phyloP scores from a whole-genome alignment of 2,888 invertebrate genomes.

The Leucophenga montana region DNA sequence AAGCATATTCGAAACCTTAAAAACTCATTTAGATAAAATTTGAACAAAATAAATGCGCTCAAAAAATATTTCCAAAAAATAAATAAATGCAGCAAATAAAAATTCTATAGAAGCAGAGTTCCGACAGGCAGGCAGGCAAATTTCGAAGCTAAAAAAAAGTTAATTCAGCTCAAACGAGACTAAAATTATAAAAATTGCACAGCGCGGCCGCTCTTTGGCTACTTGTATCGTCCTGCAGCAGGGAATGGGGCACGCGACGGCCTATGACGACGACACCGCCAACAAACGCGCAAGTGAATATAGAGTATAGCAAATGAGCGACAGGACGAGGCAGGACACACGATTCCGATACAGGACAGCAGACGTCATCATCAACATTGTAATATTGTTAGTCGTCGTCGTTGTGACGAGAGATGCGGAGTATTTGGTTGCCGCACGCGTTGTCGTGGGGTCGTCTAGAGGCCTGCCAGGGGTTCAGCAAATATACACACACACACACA shows the following conservation, averaged over 20 bases:
- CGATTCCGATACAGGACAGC: constrained; percentile 68
- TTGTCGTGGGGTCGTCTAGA: constrained; percentile 5
- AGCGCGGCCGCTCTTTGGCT: constrained; percentile 30
- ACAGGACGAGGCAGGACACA: constrained; percentile 36
- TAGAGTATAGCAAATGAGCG: constrained; percentile 8
- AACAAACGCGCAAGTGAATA: constrained; percentile 17
- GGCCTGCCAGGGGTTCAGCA: background rate
- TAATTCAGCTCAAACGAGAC: constrained; percentile 69
- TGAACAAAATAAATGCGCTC: too few relatives aligned
- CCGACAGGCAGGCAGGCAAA: constrained; percentile 3
- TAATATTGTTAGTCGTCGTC: background rate
- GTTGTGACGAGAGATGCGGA: constrained; percentile 6
- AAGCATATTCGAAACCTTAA: too few relatives aligned
- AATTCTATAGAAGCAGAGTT: constrained; percentile 25
- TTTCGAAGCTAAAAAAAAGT: constrained; percentile 33
- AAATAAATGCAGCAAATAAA: constrained; percentile 10
- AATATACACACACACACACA: background rate
- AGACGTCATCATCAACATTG: constrained; percentile 33
- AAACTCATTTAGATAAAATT: too few relatives aligned
- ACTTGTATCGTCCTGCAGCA: too few relatives aligned
- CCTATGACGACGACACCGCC: constrained; percentile 42
- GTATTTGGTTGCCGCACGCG: background rate
- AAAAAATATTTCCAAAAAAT: background rate
- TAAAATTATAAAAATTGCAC: constrained; percentile 68
- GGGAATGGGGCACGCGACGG: too few relatives aligned